Evolutionary conservation across 2,888 invertebrate species (phyloP), one percentile per base, ranked within the genome.

Genomic region (Neoascia interrupta): DNA sequence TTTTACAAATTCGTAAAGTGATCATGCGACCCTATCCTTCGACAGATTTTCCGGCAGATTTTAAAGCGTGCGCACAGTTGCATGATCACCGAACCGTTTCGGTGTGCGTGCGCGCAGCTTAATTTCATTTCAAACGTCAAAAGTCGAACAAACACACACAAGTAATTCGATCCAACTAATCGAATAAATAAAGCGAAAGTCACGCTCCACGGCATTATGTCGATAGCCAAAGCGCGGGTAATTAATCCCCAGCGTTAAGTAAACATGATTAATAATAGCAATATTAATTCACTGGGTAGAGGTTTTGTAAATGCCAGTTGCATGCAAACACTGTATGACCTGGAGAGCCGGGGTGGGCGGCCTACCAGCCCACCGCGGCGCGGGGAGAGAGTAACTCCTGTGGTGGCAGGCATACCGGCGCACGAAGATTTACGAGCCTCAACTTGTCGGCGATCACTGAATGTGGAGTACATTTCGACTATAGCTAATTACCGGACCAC

Each of bases 131-230:
- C 21, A 37, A 45, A 19, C 21, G 19, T 34, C 6, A 13, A 43
- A 41, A 51, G n/a, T n/a, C n/a, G 6, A 34, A 8, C 3, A 19
- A 18, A 26, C 15, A 31, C 11, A 34, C 10, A 13, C 19, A 39
- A 26, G 13, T 36, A 28, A 34, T 10, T 36, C 56, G 56, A 37
- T 49, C 61, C 45, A 18, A 47, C 64, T 58, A 70, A 76, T 76
- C 64, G 70, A 47, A 76, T 76, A 70, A 76, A 70, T 76, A 76
- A 70, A 76, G 64, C 76, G 76, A 76, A 76, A 76, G 76, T 76
- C 76, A 76, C 70, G 76, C 64, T 76, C 70, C 70, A 43, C 47
- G 58, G 76, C 58, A 70, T 76, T 76, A 76, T 76, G 76, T 76
- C 76, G 76, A 76, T 76, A 70, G 76, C 39, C 64, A 39, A 70